phyloP scores from a whole-genome alignment of 2,797 vertebrate genomes.

The Hemibagrus guttatus region DNA sequence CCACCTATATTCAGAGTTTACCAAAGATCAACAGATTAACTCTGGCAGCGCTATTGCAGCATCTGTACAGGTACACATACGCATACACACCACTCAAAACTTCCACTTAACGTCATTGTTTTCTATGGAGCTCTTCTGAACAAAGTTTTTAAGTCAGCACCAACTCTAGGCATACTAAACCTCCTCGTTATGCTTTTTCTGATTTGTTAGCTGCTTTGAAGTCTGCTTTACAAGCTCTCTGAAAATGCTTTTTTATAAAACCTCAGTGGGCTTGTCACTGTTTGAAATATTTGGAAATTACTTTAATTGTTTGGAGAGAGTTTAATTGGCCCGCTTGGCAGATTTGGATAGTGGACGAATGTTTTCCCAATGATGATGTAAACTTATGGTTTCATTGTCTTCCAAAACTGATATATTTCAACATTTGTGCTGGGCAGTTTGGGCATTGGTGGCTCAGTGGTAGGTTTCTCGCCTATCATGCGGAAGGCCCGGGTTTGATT shows the following conservation, averaged over 20 bases:
- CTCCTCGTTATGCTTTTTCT: slow-evolving; percentile 6
- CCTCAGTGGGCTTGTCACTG: slow-evolving; percentile 53
- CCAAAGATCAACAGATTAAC: slow-evolving; percentile 86
- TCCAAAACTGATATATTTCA: slow-evolving; percentile 26
- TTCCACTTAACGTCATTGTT: slow-evolving; percentile 3
- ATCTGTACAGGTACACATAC: slow-evolving; percentile 87
- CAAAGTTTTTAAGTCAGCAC: slow-evolving; percentile 35
- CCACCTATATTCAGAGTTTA: slow-evolving; percentile 85
- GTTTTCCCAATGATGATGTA: slow-evolving; percentile 51
- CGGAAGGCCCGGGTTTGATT: too few species aligned
- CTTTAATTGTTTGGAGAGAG: slow-evolving; percentile 61
- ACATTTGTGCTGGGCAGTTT: slow-evolving; percentile 34
- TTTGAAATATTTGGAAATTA: slow-evolving; percentile 56
- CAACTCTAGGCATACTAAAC: slow-evolving; percentile 4
- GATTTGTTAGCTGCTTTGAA: slow-evolving; percentile 44
- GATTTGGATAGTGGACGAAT: slow-evolving; percentile 60
- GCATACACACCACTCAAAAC: slow-evolving; percentile 7
- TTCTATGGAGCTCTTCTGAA: slow-evolving; percentile 39
- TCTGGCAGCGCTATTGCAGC: slow-evolving; percentile 87
- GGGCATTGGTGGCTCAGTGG: too few species aligned
- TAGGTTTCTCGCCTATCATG: too few species aligned
- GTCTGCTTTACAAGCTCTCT: slow-evolving; percentile 38
- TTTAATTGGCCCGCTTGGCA: slow-evolving; percentile 63
- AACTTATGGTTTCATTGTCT: slow-evolving; percentile 40
- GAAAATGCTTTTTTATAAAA: slow-evolving; percentile 43